phyloP scores from a whole-genome alignment of 2,888 invertebrate genomes.

The Ormyrus thymus region DNA sequence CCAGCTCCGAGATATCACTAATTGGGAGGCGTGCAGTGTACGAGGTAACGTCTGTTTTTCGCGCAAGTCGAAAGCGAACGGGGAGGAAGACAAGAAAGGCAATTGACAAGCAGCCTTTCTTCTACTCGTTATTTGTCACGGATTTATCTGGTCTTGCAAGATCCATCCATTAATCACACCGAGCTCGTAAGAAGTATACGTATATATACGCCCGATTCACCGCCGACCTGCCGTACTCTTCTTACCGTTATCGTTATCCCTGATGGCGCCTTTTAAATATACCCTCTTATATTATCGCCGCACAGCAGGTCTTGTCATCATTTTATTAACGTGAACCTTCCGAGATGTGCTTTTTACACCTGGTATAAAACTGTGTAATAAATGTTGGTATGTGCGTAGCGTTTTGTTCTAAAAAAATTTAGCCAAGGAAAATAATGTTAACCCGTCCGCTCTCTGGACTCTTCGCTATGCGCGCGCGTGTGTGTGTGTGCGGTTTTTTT shows the following conservation, averaged over 20 bases:
- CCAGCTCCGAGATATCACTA: no score
- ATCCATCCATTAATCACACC: slow-evolving; percentile 40
- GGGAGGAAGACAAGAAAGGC: not conserved
- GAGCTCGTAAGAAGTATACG: not conserved
- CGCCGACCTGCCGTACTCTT: not conserved
- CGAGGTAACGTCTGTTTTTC: not conserved
- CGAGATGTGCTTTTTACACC: not conserved
- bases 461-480: not conserved
- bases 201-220: not conserved
- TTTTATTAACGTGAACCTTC: slow-evolving; percentile 19
- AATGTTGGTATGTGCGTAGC: not conserved
- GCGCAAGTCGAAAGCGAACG: not conserved
- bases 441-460: slow-evolving; percentile 19
- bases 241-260: slow-evolving; percentile 22
- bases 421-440: not conserved
- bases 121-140: slow-evolving; percentile 37
- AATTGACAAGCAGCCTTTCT: not conserved
- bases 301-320: not conserved
- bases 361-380: slow-evolving; percentile 1
- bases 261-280: not conserved
- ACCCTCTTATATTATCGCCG: not conserved
- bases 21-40: no score
- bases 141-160: slow-evolving; percentile 34
- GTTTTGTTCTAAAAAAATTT: not conserved
- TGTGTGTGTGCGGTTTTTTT: no score